Conservation (phyloP, 2,888 invertebrate genomes). For the Hydropsyche betteni region DNA sequence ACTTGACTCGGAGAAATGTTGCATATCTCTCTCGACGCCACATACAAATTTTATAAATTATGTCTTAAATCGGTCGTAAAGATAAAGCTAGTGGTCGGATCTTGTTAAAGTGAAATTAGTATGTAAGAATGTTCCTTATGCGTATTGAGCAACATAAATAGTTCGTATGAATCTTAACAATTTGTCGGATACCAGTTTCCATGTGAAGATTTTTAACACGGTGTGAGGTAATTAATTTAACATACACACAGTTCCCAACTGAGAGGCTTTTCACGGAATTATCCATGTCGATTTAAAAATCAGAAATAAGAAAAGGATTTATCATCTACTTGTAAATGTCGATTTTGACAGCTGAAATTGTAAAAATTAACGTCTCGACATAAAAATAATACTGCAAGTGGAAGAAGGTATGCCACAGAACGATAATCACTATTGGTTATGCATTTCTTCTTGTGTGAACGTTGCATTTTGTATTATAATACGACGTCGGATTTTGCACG, state of each 20-base stretch:
- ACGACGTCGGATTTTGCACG: constrained; percentile 30
- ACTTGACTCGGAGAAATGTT: too few species aligned
- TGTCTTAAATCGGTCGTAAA: constrained; percentile 20
- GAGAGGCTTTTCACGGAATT: neutral
- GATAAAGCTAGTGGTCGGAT: constrained; percentile 21
- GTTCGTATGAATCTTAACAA: constrained; percentile 31
- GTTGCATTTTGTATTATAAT: constrained; percentile 13
- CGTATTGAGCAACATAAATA: constrained; percentile 33
- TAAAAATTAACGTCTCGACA: too few species aligned
- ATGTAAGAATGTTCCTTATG: neutral
- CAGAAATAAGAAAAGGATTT: too few species aligned
- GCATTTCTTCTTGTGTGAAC: neutral
- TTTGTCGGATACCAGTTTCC: constrained; percentile 34
- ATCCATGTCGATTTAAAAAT: too few species aligned
- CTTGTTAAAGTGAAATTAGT: neutral
- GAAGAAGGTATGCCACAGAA: neutral
- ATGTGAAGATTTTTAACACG: neutral
- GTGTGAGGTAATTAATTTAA: constrained; percentile 28
- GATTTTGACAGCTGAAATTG: too few species aligned
- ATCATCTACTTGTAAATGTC: too few species aligned
- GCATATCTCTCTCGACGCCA: constrained; percentile 4
- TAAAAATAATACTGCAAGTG: too few species aligned
- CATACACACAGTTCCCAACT: neutral
- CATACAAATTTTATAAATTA: constrained; percentile 26
- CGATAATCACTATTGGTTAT: constrained; percentile 15